Conservation (phyloP, 2,113 vertebrate genomes). For the Periophthalmodon schlosseri region DNA sequence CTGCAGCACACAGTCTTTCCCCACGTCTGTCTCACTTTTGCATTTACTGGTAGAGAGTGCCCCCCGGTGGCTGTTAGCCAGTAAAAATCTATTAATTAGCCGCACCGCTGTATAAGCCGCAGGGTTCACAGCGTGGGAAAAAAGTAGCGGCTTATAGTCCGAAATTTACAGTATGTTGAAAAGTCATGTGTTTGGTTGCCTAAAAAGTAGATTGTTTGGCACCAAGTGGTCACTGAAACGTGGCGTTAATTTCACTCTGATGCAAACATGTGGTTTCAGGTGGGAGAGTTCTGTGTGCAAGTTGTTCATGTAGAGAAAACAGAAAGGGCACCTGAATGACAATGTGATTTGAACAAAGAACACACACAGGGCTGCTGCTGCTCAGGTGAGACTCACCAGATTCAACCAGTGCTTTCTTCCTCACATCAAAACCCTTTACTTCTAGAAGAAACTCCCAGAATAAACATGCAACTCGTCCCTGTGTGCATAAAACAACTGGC, state of each 20-base stretch:
- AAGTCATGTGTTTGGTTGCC: background rate
- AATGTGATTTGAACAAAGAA: background rate
- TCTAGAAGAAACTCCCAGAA: background rate
- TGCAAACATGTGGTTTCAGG: background rate
- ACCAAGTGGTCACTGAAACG: background rate
- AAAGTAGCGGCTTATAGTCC: too few species aligned
- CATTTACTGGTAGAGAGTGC: too few species aligned
- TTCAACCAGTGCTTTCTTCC: background rate
- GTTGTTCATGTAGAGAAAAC: conserved; percentile 1
- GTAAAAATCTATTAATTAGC: too few species aligned
- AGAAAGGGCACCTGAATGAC: conserved; percentile 3
- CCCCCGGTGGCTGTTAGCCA: too few species aligned
- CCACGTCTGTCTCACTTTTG: too few species aligned
- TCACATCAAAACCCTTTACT: background rate
- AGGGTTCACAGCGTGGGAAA: too few species aligned
- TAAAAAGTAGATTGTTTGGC: too few species aligned
- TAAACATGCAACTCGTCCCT: background rate
- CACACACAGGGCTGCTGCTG: background rate
- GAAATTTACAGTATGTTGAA: too few species aligned
- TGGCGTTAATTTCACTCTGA: background rate
- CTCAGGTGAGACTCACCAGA: background rate
- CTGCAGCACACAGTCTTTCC: too few species aligned
- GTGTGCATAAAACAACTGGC: background rate
- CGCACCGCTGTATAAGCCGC: too few species aligned
- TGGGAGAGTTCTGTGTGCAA: background rate